Evolutionary conservation across 1,140 invertebrate species (phyloP).

Genomic region (Drosophila mauritiana): DNA sequence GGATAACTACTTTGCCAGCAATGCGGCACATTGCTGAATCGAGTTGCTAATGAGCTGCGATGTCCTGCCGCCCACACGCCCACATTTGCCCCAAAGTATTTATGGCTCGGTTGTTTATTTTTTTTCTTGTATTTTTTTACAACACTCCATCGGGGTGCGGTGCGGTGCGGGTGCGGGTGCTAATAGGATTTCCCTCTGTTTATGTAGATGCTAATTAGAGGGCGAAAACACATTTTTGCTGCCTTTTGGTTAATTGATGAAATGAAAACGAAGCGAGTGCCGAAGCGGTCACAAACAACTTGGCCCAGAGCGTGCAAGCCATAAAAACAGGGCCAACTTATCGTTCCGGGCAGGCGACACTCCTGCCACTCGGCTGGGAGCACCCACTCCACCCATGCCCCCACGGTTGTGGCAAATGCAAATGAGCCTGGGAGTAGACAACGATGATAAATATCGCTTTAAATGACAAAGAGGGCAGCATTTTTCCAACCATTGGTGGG

Average conservation of each 20-base stretch:
- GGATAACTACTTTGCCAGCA: not conserved
- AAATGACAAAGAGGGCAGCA: constrained; percentile 59
- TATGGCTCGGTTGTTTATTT: constrained; percentile 28
- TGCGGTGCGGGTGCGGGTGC: constrained; percentile 19
- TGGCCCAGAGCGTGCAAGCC: constrained; percentile 26
- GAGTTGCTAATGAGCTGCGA: constrained; percentile 50
- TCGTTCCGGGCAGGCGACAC: constrained; percentile 44
- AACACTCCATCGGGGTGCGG: constrained; percentile 1
- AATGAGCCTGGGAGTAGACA: constrained; percentile 57
- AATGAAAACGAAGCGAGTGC: constrained; percentile 59
- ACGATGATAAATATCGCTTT: constrained; percentile 77
- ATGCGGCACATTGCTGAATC: not conserved
- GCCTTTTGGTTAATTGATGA: constrained; percentile 80
- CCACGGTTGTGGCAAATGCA: constrained; percentile 18
- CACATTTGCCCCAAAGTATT: constrained; percentile 40
- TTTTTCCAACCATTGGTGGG: not conserved
- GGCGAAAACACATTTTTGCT: constrained; percentile 75
- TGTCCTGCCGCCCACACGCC: constrained; percentile 36
- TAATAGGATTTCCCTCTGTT: constrained; percentile 79
- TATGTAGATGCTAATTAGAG: constrained; percentile 81
- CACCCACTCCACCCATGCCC: not conserved
- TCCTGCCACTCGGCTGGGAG: not conserved
- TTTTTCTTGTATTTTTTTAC: constrained; percentile 20
- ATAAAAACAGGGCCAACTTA: constrained; percentile 62
- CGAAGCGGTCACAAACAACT: constrained; percentile 32